These are phyloP conservation scores for Odontomachus brunneus DNA, from an alignment of 1,140 invertebrate species.

Conservation along the genomic window DNA sequence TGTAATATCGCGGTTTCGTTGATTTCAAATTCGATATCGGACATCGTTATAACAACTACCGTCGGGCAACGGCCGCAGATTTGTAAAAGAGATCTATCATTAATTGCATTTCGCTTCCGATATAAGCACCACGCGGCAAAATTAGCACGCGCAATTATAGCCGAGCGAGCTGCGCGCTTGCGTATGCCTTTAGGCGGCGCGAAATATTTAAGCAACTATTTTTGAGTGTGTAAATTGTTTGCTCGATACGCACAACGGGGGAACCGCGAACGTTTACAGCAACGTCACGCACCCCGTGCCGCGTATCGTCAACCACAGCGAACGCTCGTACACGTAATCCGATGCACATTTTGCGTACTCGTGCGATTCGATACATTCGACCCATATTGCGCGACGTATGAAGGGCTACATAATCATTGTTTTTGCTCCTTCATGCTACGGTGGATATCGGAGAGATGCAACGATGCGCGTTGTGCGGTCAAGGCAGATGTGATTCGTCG, in stretches of 20 bases:
- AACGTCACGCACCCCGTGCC: conserved; percentile 66
- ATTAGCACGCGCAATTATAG: conserved; percentile 37
- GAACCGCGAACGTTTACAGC: conserved; percentile 66
- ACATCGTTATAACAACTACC: not conserved
- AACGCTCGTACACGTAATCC: conserved; percentile 32
- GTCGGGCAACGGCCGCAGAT: not conserved
- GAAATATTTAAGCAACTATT: conserved; percentile 54
- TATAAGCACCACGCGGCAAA: conserved; percentile 16
- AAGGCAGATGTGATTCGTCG: not conserved
- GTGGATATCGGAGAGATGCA: not conserved
- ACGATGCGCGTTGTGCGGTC: not conserved
- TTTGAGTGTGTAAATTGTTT: conserved; percentile 60
- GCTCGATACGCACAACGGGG: conserved; percentile 48
- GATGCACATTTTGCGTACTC: conserved; percentile 55
- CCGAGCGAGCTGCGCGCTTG: not conserved
- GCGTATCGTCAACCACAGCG: conserved; percentile 57
- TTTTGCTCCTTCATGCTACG: conserved; percentile 3
- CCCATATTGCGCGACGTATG: not conserved
- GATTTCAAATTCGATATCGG: no score
- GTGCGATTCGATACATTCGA: conserved; percentile 56
- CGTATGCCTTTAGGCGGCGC: not conserved
- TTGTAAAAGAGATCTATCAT: not conserved
- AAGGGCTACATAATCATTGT: not conserved
- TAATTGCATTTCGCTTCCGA: not conserved
- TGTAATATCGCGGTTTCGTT: no score